A percentile compares a stretch with the other conserved stretches of the same genome.
Evolutionary conservation across 2,888 invertebrate species (phyloP).

Genomic region (Acanthosepion esculentum): DNA sequence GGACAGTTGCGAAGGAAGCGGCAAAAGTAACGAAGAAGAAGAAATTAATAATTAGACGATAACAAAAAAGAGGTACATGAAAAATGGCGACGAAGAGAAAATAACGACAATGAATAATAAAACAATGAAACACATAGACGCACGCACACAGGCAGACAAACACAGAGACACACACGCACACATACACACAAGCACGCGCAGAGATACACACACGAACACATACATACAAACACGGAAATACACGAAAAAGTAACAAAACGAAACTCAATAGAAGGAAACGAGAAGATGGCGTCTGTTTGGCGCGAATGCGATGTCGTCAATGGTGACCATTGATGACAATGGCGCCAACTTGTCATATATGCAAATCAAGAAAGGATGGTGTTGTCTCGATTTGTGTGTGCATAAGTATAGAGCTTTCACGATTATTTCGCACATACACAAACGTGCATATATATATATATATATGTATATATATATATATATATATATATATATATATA

Average conservation of each 20-base stretch:
- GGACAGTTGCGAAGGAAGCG: neutral
- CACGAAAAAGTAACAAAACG: neutral
- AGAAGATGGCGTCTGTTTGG: neutral
- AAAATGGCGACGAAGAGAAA: neutral
- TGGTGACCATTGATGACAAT: constrained; percentile 23
- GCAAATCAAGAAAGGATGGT: neutral
- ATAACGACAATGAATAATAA: neutral
- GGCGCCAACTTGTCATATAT: neutral
- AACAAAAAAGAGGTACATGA: neutral
- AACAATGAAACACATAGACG: no score
- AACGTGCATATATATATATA: no score
- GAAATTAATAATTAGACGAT: neutral
- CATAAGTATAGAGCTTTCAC: neutral
- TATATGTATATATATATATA: no score
- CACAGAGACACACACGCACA: neutral
- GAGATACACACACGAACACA: no score
- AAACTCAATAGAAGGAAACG: neutral
- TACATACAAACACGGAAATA: neutral
- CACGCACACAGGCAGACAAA: neutral
- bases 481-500: no score
- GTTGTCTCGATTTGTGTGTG: neutral
- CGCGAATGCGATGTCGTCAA: neutral
- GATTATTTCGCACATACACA: neutral
- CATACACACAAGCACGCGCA: neutral
- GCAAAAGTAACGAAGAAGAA: neutral